Evolutionary conservation across 2,797 vertebrate species (phyloP), one percentile per base, ranked within the genome.

Genomic region (Pangasius krempfi): DNA sequence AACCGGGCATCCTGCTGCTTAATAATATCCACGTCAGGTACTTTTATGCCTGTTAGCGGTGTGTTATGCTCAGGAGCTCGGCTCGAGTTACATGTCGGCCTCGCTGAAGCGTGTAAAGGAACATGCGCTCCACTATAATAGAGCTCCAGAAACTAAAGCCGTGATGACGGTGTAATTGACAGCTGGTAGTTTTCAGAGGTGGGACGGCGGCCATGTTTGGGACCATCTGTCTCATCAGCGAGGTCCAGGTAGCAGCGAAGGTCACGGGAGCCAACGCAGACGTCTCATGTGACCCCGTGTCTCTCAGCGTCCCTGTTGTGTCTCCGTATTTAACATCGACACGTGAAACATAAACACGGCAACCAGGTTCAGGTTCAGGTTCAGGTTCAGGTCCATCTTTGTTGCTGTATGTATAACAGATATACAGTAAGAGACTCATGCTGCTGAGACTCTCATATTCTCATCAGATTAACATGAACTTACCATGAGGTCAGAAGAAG

Each of bases 11-110:
- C 92, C 79, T 81, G 89, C 88, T 85, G 89, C 85, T 92, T 93
- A 87, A 88, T 90, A 92, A 94, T 92, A 93, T 91, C 90, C 89
- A 90, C 56, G 50, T 68, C 37, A 75, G 92, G 89, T 94, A 94
- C 95, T 93, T 94, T 94, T 93, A 72, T 52, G 72, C 25, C 92
- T 33, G 33, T 82, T 33, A 47, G 33, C 18, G 12, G 37, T 13
- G 58, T 86, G 72, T 52, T 33, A 4, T 22, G 64, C 27, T n/a
- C 60, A 18, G 20, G 79, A 40, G 79, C 33, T 60, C 54, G 10
- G 30, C 58, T 82, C 37, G 5, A 7, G 56, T 62, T 82, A n/a
- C 80, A 16, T 82, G 80, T 82, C 56, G 25, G 58, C 58, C 13
- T 62, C 58, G 37, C 12, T n/a, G 80, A 62, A 82, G 58, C 80